Conservation (phyloP, 2,113 vertebrate genomes). For the Odontophorus gujanensis region DNA sequence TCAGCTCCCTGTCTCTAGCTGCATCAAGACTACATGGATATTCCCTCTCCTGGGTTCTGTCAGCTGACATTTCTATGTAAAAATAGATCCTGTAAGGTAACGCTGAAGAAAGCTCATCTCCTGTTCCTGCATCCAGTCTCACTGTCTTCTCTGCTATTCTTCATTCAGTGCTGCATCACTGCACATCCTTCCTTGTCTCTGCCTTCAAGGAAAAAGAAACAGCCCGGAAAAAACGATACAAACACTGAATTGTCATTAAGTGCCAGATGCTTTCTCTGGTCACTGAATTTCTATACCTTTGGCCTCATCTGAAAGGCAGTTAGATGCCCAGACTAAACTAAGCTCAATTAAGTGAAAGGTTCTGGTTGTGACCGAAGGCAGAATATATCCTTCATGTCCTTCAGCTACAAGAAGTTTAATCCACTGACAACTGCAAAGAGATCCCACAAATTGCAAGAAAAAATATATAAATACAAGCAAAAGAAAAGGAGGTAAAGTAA, state of each 20-base stretch:
- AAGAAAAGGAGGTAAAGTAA: neutral
- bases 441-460: neutral
- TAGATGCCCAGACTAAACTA: neutral
- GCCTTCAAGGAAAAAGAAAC: slow-evolving; percentile 18
- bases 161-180: neutral
- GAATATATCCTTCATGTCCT: neutral
- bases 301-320: neutral
- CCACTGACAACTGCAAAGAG: neutral
- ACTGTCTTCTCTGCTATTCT: neutral
- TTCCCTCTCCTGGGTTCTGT: neutral
- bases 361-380: neutral
- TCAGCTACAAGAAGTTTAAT: neutral
- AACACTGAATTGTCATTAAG: neutral
- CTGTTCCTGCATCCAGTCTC: neutral
- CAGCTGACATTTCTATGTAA: slow-evolving; percentile 32
- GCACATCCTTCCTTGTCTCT: neutral
- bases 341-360: neutral
- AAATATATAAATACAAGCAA: neutral
- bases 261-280: neutral
- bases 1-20: neutral
- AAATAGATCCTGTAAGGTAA: slow-evolving; percentile 34
- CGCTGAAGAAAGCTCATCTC: neutral
- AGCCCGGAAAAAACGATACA: neutral
- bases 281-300: neutral
- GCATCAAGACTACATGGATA: neutral